Evolutionary conservation across 2,888 invertebrate genomes (phyloP).

Genomic region (Dilophus febrilis): DNA sequence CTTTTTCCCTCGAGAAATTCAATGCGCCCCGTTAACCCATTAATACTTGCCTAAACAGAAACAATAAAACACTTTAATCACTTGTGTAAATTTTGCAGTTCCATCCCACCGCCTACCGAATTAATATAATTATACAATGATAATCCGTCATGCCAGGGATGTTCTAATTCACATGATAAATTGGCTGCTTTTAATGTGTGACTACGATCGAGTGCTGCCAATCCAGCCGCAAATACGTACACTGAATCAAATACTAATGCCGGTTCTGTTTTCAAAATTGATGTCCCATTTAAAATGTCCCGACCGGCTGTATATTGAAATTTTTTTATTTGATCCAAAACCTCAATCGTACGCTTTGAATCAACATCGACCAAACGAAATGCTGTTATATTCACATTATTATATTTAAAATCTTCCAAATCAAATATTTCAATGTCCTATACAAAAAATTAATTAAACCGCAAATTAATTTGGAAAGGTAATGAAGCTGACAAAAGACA

Average conservation of each 20-base stretch:
- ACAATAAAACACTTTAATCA: too few relatives aligned
- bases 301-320: conserved; percentile 69
- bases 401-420: conserved; percentile 82
- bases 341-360: conserved; percentile 54
- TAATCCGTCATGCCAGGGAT: conserved; percentile 62
- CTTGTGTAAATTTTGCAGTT: neutral
- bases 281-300: conserved; percentile 50
- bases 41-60: conserved; percentile 49
- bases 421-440: conserved; percentile 79
- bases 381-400: conserved; percentile 88
- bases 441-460: conserved; percentile 9
- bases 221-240: conserved; percentile 60
- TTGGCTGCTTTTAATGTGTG: conserved; percentile 52
- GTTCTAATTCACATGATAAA: conserved; percentile 65
- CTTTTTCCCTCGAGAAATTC: conserved; percentile 74
- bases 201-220: conserved; percentile 53
- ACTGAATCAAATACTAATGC: conserved; percentile 76
- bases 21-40: conserved; percentile 75
- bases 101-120: conserved; percentile 34
- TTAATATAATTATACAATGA: conserved; percentile 59
- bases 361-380: conserved; percentile 74
- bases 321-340: conserved; percentile 69
- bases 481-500: neutral
- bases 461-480: neutral
- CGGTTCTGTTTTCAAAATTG: conserved; percentile 64